Evolutionary conservation across 2,113 vertebrate species (phyloP).

Genomic region (Onychostoma macrolepis): DNA sequence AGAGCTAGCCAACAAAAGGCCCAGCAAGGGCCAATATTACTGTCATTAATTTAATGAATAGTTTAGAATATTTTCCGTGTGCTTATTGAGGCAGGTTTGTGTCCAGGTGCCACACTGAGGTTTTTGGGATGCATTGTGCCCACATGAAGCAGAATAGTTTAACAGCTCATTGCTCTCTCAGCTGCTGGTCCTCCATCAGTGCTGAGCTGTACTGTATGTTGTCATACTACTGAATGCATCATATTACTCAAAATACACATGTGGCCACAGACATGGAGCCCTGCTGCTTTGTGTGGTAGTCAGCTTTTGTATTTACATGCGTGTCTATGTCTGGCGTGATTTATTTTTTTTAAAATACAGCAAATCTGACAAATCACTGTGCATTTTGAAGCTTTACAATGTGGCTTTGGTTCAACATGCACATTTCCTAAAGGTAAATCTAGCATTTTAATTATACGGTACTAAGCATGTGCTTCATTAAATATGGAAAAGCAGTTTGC

Average conservation of each 20-base stretch:
- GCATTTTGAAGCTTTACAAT: not conserved
- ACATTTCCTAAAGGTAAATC: not conserved
- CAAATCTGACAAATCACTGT: not conserved
- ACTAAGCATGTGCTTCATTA: constrained; percentile 12
- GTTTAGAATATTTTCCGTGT: not conserved
- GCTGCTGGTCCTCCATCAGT: constrained; percentile 48
- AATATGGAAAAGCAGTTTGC: not conserved
- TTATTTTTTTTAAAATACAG: not conserved
- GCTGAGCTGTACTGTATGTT: constrained; percentile 44
- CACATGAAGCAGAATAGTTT: constrained; percentile 28
- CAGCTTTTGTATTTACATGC: not conserved
- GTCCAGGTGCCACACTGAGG: not conserved
- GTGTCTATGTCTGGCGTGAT: not conserved
- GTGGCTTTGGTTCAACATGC: constrained; percentile 20
- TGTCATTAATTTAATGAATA: not conserved
- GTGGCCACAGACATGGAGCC: constrained; percentile 22
- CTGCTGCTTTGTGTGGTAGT: constrained; percentile 9
- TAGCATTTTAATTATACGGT: not conserved
- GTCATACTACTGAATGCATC: constrained; percentile 44
- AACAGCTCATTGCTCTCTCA: constrained; percentile 34
- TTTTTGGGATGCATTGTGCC: not conserved
- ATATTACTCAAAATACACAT: constrained; percentile 58
- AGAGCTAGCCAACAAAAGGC: not conserved
- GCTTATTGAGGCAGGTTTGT: constrained; percentile 6
- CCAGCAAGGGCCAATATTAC: not conserved